Conservation (phyloP, 2,888 invertebrate species). For the Junonia oenone region DNA sequence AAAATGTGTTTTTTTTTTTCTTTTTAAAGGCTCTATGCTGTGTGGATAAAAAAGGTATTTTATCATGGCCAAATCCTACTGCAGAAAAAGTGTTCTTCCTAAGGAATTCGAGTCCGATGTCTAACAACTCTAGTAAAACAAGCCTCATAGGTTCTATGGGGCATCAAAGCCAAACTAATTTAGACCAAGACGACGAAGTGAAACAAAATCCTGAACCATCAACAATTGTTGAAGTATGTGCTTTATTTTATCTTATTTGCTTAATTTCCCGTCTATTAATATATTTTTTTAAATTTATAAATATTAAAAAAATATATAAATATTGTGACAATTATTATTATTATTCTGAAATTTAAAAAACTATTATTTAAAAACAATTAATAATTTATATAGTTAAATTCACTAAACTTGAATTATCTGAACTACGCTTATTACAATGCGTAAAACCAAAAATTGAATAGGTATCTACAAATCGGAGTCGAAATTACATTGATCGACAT, state of each 20-base stretch:
- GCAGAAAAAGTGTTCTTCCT: slow-evolving; percentile 98
- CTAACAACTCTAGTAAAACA: slow-evolving; percentile 66
- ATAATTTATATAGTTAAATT: no score
- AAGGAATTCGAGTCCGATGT: slow-evolving; percentile 76
- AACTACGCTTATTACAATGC: no score
- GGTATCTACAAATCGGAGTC: no score
- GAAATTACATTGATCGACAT: no score
- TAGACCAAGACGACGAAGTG: slow-evolving; percentile 44
- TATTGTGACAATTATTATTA: no score
- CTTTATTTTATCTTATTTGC: background rate
- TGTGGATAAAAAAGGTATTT: slow-evolving; percentile 97
- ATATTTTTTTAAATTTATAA: no score
- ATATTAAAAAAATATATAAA: no score
- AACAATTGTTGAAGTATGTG: slow-evolving; percentile 65
- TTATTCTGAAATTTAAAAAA: no score
- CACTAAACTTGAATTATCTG: no score
- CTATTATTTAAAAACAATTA: no score
- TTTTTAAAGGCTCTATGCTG: slow-evolving; percentile 91
- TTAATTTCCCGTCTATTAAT: no score
- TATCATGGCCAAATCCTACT: slow-evolving; percentile 99
- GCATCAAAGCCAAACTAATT: slow-evolving; percentile 53
- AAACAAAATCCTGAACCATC: slow-evolving; percentile 52
- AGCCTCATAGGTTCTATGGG: slow-evolving; percentile 68
- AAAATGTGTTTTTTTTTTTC: slow-evolving; percentile 9
- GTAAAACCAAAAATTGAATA: no score